Base-by-base conservation (phyloP, 2,888 invertebrate genomes). In the Tetramorium bicarinatum region DNA sequence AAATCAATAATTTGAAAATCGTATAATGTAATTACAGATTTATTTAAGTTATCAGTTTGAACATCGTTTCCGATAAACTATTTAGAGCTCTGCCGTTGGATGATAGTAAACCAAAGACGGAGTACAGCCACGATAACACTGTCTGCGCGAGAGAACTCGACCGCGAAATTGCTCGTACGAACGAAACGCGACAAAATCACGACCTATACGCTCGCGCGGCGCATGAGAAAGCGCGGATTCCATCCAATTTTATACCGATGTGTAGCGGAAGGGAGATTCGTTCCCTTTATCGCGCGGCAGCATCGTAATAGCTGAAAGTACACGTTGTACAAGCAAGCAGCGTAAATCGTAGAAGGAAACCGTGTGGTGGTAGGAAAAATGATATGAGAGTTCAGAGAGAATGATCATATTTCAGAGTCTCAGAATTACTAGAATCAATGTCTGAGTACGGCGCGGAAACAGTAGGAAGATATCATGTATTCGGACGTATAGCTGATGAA, bases 221-320 rank as follows among this genome's bases (percentile, higher is more conserved):
- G 54, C 11, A 41, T 61, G 44, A 38, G 56, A 44, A 52, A 69
- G 47, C 49, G 44, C 59, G 49, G 38, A 49, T 76, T 56, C 81
- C 69, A 80, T 85, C 85, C 84, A 88, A 89, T 89, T 88, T 89
- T 89, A 89, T 89, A 86, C 59, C 61, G 52, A 74, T 69, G 59
- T 62, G 67, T 83, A 89, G 86, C 84, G 80, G 81, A 88, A 77
- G 72, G 56, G 21, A 83, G 79, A 80, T 80, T 47, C 79, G 38
- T 79, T 79, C 18, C 59, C 21, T 80, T 80, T 80, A 80, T 80
- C 79, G 49, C 38, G 47, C 59, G 47, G 47, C 21, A 21, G 47
- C 56, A 80, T 71, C 72, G 59, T 80, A 72, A 80, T 80, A 80
- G 72, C 38, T 80, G 59, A 47, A 72, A 80, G 59, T 59, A 38